Base-by-base conservation (phyloP, 1,140 invertebrate species). In the Dendrolimus kikuchii region DNA sequence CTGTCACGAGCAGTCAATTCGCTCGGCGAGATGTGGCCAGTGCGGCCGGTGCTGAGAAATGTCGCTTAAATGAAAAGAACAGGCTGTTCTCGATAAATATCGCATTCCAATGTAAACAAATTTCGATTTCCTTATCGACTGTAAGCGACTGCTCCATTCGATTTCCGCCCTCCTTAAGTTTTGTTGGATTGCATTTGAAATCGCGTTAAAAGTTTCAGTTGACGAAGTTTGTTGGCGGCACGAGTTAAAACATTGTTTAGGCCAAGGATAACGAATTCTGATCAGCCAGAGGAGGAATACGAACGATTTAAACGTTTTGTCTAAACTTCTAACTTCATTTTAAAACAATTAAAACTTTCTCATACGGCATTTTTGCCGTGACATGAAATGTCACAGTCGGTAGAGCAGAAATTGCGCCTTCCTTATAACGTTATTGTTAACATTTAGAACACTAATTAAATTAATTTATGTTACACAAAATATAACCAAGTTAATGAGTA, bases 1-100 rank as follows among this genome's bases (percentile, higher is more conserved):
- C 76, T 84, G 71, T 81, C 76, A 80, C 81, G 77, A 76, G 60
- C 76, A 70, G 67, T 75, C 73, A 74, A 68, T 80, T 77, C 73
- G 68, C 71, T 73, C 60, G 74, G 60, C 54, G 59, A 62, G 66
- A 61, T 49, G 60, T 61, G 60, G 60, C 62, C 60, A 64, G 53
- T 47, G 50, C 59, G 57, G 39, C 49, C 54, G 59, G 53, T 62
- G 59, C 60, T 66, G 53, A 61, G 66, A 67, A 72, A 68, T 53
- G 23, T 1, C 23, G 23, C 23, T 23, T 23, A 23, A 23, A 23
- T 23, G 23, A 1, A 23, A 23, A 23, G 23, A 23, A 23, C 23
- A 23, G 23, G 1, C 23, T 23, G 23, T 23, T 23, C 23, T 23
- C 23, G 23, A 23, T 23, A 23, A 49, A 80, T 70, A 69, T 71